A percentile compares a stretch with the other conserved stretches of the same genome.
phyloP scores from a whole-genome alignment of 2,888 invertebrate species.

The Allacma fusca region DNA sequence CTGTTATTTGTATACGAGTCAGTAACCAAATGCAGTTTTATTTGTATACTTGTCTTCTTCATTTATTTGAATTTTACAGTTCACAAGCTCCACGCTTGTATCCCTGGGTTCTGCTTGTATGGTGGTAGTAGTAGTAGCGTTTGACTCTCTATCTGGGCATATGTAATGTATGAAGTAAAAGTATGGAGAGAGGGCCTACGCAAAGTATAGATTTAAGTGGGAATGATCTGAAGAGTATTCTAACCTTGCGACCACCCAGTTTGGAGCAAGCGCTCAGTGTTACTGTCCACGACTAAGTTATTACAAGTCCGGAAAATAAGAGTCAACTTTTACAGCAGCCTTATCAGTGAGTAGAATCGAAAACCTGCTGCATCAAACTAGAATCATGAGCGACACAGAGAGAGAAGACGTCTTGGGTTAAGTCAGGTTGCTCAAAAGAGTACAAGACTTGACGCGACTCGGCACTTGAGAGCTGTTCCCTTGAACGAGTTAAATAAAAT shows the following conservation, averaged over 20 bases:
- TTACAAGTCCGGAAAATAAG: constrained; percentile 58
- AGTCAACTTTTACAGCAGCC: constrained; percentile 57
- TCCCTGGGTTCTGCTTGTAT: too few relatives aligned
- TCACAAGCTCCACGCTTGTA: too few relatives aligned
- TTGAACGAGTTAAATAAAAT: constrained; percentile 19
- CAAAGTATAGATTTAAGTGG: neutral
- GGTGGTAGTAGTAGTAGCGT: too few relatives aligned
- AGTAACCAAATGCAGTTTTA: too few relatives aligned
- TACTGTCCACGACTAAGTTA: constrained; percentile 60
- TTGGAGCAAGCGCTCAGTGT: constrained; percentile 50
- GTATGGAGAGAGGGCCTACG: too few relatives aligned
- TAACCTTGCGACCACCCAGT: constrained; percentile 57
- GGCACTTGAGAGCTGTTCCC: constrained; percentile 23
- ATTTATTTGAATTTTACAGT: too few relatives aligned
- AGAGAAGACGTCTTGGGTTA: constrained; percentile 26
- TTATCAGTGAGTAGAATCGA: constrained; percentile 56
- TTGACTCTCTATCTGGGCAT: too few relatives aligned
- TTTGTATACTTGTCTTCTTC: too few relatives aligned
- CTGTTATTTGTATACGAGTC: too few relatives aligned
- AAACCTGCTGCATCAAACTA: constrained; percentile 42
- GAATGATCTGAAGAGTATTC: neutral
- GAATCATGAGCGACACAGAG: constrained; percentile 18
- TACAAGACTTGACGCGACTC: constrained; percentile 19
- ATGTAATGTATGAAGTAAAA: too few relatives aligned
- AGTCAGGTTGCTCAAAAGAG: constrained; percentile 23